Base-by-base conservation (phyloP, 2,888 invertebrate genomes). In the Ariolimax columbianus region DNA sequence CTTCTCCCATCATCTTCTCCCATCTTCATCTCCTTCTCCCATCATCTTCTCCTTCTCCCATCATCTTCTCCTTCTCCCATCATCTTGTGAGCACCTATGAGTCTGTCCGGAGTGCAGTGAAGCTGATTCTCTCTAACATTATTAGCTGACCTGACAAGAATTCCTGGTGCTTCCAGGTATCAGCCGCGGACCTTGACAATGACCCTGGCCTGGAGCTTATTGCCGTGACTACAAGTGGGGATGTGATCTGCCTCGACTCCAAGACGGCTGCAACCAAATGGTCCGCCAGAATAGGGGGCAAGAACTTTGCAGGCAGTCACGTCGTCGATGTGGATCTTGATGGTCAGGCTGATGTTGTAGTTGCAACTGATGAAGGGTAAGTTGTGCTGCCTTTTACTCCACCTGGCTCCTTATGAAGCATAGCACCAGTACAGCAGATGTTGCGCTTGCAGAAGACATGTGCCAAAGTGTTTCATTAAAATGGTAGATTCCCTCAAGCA, bases 281-380 rank as follows among this genome's bases (percentile, higher is more conserved):
- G 93, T 91, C 92, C 80, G 82, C 89, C 0, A 86, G 90, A 73
- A 87, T 92, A 11, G 89, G 91, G 3, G 92, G 92, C 0, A 88
- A 89, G 3, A 89, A 89, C 7, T 90, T 91, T 11, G 89, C 91
- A 30, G 93, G 92, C 6, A 90, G 91, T 79, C 87, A 91, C 1
- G 83, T 92, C 9, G 89, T 90, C 33, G 92, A 93, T 84, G 84
- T 92, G 14, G 88, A 92, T 82, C 84, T 82, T 2, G 92, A 93
- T 88, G 91, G 90, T 0, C 88, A 87, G n/a, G 72, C 91, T 23
- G 92, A 93, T 81, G 86, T 93, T 33, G 85, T 93, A 33, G 87
- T 92, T 66, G 89, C 91, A 36, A 91, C 92, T 7, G 90, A 91
- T 89, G 89, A 90, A 82, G 93, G 93, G 93, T 93, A 88, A 55